Base-by-base conservation (phyloP, 2,888 invertebrate genomes). In the Torymus texanus region DNA sequence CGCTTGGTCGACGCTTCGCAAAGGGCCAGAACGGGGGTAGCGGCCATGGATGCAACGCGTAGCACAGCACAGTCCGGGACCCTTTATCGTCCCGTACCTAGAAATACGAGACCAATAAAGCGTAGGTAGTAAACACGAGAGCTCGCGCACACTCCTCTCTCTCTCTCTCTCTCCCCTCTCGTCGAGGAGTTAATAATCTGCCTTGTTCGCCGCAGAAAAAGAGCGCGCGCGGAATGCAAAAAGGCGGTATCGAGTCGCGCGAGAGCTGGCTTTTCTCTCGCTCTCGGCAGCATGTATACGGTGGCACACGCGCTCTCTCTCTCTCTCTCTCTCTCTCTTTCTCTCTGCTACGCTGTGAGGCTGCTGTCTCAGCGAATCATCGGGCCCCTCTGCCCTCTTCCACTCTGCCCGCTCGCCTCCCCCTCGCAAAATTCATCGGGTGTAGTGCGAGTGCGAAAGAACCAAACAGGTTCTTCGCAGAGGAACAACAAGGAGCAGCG, bases 151-250 rank as follows among this genome's bases (percentile, higher is more conserved):
- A 16, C 63, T 65, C 65, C 59, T 73, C 58, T 21, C 58, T 59
- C 51, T 51, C 16, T 29, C 62, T 55, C 55, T 29, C 59, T 53
- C 55, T 29, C 59, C 24, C 56, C n/a, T 4, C 29, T 11, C 16
- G 24, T n/a, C 56, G 13, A 71, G 75, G 79, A 72, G 83, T 82
- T 83, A 83, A 84, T 84, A 84, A 84, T 85, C 83, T 82, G 82
- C 75, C 83, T 79, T 82, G 79, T 81, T 82, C 77, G 77, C 66
- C 75, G 75, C 58, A 53, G 77, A 80, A 78, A 71, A 74, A 67
- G 65, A 76, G 78, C 81, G 79, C 82, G 75, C 12, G 55, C 76
- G 83, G 87, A 87, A 87, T 87, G 85, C 84, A 85, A 86, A 86
- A 86, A 83, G 83, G 82, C 79, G 80, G 55, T 73, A 79, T 78